phyloP scores from a whole-genome alignment of 2,888 invertebrate genomes.

The Apodemia hepburni region DNA sequence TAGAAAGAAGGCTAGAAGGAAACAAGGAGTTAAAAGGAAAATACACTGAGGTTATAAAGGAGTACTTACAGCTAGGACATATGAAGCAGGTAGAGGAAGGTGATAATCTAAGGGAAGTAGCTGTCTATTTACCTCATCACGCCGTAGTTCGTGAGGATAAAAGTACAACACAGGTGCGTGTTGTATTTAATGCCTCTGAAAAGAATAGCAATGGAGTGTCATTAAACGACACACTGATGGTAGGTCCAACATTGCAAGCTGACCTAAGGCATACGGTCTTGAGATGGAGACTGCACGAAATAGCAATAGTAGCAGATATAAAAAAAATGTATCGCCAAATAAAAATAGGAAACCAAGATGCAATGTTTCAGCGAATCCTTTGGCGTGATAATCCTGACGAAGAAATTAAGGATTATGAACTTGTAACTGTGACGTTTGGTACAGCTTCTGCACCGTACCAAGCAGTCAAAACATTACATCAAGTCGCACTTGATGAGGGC shows the following conservation, averaged over 20 bases:
- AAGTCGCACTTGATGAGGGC: constrained; percentile 27
- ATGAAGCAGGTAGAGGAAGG: constrained; percentile 16
- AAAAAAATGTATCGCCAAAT: constrained; percentile 29
- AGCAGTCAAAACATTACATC: constrained; percentile 29
- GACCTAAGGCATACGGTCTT: constrained; percentile 30
- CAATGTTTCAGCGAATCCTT: constrained; percentile 20
- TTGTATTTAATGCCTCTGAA: constrained; percentile 30
- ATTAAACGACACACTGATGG: constrained; percentile 31
- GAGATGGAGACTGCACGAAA: constrained; percentile 26
- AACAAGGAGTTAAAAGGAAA: constrained; percentile 21
- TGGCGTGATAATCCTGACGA: constrained; percentile 17
- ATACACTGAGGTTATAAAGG: constrained; percentile 23
- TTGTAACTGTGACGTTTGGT: constrained; percentile 30
- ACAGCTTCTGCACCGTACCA: constrained; percentile 32
- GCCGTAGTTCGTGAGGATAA: too few relatives aligned
- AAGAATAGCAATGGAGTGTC: constrained; percentile 26
- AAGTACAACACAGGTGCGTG: constrained; percentile 1
- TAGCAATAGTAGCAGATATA: constrained; percentile 25
- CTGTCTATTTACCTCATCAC: too few relatives aligned
- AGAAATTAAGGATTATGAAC: constrained; percentile 23
- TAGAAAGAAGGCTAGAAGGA: constrained; percentile 21
- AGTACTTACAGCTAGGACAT: constrained; percentile 21
- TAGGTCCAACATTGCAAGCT: constrained; percentile 29
- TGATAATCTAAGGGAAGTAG: constrained; percentile 17
- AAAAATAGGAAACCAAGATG: constrained; percentile 5